Percentiles rank a stretch among this genome's conserved stretches.
phyloP scores from a whole-genome alignment of 2,888 invertebrate species.

The Diarsia brunnea region DNA sequence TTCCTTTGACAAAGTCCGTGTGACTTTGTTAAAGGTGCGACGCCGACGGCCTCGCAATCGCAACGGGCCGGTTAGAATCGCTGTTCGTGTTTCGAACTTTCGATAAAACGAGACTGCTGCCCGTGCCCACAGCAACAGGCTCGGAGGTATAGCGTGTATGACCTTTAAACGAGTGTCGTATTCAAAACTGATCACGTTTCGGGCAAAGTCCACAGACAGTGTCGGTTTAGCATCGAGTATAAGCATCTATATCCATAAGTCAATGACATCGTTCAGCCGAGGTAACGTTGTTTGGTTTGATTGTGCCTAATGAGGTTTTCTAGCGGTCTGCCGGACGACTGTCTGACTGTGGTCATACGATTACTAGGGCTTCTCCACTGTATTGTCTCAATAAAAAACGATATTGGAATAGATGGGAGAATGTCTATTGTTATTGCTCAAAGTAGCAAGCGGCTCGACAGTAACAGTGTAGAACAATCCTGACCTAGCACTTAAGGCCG shows the following conservation, averaged over 20 bases:
- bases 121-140: background rate
- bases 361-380: background rate
- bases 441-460: too few relatives aligned
- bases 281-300: background rate
- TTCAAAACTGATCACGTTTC: conserved; percentile 32
- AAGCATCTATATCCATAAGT: conserved; percentile 27
- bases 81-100: conserved; percentile 3
- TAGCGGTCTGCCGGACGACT: background rate
- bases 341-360: background rate
- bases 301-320: conserved; percentile 11
- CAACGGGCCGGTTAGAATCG: background rate
- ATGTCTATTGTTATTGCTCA: background rate
- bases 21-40: conserved; percentile 26
- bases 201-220: conserved; percentile 33
- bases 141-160: conserved; percentile 9
- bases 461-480: too few relatives aligned
- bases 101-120: background rate
- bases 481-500: too few relatives aligned
- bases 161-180: conserved; percentile 13
- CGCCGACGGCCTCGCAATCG: conserved; percentile 7
- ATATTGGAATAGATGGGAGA: background rate
- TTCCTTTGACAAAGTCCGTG: background rate
- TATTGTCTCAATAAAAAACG: background rate
- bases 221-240: conserved; percentile 10
- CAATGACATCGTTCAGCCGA: conserved; percentile 29